Evolutionary conservation across 2,113 vertebrate genomes (phyloP), one percentile per base, ranked within the genome.

Genomic region (Zingel zingel): DNA sequence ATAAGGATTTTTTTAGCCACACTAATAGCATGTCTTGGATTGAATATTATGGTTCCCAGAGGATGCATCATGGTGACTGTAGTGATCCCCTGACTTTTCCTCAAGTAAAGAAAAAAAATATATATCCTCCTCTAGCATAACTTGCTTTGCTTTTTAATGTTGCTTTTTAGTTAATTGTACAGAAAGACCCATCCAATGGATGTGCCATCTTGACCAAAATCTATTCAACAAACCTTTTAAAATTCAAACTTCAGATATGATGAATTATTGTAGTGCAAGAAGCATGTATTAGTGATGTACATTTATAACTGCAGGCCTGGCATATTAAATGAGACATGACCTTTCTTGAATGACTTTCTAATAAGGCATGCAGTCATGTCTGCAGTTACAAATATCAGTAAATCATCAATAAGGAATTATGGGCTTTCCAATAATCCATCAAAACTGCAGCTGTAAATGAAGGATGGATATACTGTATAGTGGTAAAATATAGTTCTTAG

Each of bases 261-360:
- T 74, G 15, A 45, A 51, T 59, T 66, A 16, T 12, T 63, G 18
- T 9, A 9, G 59, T 43, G 48, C 33, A 54, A 21, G 48, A 63
- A 6, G 2, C 45, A 14, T 73, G 15, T n/a, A 11, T 27, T 61
- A 67, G 25, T 43, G 11, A 53, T 7, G 2, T 1, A 25, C 4
- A 61, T 33, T 36, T 39, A 15, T 9, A 67, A 51, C 45, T 36
- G 11, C 23, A 43, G 30, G 8, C 4, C 9, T 45, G 19, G 2
- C 23, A 43, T 30, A 23, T 54, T 15, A 72, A 66, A 27, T 18
- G n/a, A 57, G 48, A 69, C 14, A 61, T 65, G 6, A 30, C 25
- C 25, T 30, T 63, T 67, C 0, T 23, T 64, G n/a, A 74, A 74
- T 64, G 18, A 64, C 36, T 50, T 67, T 62, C 4, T 30, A 73